Percentiles rank a stretch among this genome's conserved stretches.
Conservation (phyloP, 1,140 invertebrate species). For the Papilio xuthus region DNA sequence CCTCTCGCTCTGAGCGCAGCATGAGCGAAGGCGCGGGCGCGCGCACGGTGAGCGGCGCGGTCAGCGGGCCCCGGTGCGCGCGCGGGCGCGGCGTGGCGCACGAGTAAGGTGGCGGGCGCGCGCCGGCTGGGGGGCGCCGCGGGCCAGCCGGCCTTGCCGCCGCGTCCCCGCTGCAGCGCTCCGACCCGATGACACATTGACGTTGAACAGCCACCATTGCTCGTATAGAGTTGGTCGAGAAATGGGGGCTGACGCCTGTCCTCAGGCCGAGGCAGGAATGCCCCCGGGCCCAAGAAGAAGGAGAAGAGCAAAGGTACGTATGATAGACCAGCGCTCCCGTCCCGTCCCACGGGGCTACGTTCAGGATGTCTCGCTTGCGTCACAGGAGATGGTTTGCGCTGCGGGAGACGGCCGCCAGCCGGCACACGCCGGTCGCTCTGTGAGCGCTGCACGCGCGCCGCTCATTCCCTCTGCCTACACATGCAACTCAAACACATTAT, state of each 20-base stretch:
- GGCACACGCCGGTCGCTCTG: conserved; percentile 47
- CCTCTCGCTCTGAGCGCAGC: conserved; percentile 54
- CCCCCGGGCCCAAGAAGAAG: conserved; percentile 88
- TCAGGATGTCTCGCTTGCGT: conserved; percentile 65
- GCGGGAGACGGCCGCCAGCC: conserved; percentile 44
- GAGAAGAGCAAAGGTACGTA: conserved; percentile 86
- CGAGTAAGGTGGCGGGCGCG: conserved; percentile 71
- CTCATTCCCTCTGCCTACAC: conserved; percentile 40
- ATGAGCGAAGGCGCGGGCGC: conserved; percentile 55
- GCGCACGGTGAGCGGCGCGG: conserved; percentile 47
- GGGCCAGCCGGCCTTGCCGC: conserved; percentile 66
- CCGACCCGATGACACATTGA: conserved; percentile 76
- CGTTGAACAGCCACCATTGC: conserved; percentile 91
- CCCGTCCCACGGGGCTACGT: conserved; percentile 45
- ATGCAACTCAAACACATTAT: conserved; percentile 52
- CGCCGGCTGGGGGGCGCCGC: conserved; percentile 70
- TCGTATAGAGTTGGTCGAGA: conserved; percentile 96
- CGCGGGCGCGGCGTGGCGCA: conserved; percentile 60
- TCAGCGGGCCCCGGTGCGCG: conserved; percentile 57
- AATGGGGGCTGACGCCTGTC: conserved; percentile 97
- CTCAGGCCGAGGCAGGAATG: conserved; percentile 96
- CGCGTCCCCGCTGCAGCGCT: conserved; percentile 61
- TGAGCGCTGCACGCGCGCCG: conserved; percentile 55
- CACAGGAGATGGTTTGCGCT: conserved; percentile 48
- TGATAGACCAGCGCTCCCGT: neutral